Conservation (phyloP, 2,113 vertebrate species). For the Cottus gobio region DNA sequence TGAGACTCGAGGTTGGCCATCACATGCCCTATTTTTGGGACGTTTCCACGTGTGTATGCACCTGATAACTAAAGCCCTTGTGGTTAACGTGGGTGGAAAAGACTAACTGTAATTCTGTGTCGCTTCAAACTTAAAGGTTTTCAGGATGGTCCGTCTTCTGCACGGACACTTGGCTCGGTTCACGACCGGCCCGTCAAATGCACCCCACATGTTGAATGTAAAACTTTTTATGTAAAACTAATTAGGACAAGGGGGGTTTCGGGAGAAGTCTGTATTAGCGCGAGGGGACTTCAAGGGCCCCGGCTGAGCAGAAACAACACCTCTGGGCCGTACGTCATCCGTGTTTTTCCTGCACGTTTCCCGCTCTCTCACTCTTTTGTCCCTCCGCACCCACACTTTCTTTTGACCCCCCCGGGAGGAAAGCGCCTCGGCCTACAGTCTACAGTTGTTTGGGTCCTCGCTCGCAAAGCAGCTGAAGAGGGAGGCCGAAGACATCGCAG, state of each 20-base stretch:
- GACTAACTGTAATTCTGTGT: not conserved
- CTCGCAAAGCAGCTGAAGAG: conserved; percentile 58
- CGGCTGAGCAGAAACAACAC: conserved; percentile 55
- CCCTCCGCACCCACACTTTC: conserved; percentile 68
- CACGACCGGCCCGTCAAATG: conserved; percentile 48
- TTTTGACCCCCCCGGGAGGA: conserved; percentile 54
- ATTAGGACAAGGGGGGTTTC: conserved; percentile 61
- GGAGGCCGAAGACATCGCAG: conserved; percentile 38
- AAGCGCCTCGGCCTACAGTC: too few relatives aligned
- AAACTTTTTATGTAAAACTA: too few relatives aligned
- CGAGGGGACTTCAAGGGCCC: conserved; percentile 38
- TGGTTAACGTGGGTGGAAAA: too few relatives aligned
- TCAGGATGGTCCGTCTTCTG: not conserved
- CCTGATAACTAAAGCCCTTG: not conserved
- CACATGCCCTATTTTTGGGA: not conserved
- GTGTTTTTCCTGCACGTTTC: conserved; percentile 17
- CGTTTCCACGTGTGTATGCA: not conserved
- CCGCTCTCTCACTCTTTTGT: conserved; percentile 20
- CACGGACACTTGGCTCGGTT: conserved; percentile 40
- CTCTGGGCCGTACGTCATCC: conserved; percentile 21
- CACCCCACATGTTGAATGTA: conserved; percentile 52
- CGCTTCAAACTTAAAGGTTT: not conserved
- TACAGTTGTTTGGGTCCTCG: conserved; percentile 25
- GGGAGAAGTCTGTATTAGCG: conserved; percentile 21
- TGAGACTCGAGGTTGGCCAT: not conserved